Evolutionary conservation across 2,797 vertebrate genomes (phyloP).

Genomic region (Bucorvus abyssinicus): DNA sequence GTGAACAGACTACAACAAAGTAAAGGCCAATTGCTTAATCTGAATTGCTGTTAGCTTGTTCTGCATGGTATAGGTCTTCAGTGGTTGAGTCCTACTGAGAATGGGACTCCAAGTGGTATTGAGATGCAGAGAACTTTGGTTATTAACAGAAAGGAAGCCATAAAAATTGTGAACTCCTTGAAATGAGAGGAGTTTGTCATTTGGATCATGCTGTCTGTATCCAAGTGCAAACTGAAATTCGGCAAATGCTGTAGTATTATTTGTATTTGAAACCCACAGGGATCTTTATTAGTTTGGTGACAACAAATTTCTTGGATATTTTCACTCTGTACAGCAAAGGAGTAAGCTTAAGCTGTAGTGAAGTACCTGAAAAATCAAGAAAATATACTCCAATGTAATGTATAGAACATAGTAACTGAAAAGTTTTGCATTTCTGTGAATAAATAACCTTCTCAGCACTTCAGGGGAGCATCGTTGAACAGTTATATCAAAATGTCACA

Average conservation of each 20-base stretch:
- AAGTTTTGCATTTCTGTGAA: not conserved
- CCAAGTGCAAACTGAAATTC: not conserved
- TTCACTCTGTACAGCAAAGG: not conserved
- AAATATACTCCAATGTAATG: not conserved
- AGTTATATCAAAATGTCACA: conserved; percentile 16
- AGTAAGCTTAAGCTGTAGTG: not conserved
- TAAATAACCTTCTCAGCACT: not conserved
- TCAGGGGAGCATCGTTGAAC: not conserved
- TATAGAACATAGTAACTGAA: not conserved
- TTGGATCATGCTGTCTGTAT: not conserved
- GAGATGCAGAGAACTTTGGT: not conserved
- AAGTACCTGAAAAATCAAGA: not conserved
- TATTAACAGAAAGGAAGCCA: not conserved
- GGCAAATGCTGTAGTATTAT: not conserved
- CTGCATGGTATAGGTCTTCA: not conserved
- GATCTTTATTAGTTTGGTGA: not conserved
- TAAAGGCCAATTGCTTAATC: not conserved
- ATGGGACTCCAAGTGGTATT: not conserved
- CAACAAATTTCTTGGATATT: not conserved
- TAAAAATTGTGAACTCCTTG: not conserved
- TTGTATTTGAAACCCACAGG: not conserved
- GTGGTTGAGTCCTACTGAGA: not conserved
- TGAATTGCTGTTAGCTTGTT: not conserved
- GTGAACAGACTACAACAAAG: not conserved
- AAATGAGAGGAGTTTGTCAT: not conserved